Evolutionary conservation across 1,140 invertebrate species (phyloP).

Genomic region (Chionoecetes opilio): DNA sequence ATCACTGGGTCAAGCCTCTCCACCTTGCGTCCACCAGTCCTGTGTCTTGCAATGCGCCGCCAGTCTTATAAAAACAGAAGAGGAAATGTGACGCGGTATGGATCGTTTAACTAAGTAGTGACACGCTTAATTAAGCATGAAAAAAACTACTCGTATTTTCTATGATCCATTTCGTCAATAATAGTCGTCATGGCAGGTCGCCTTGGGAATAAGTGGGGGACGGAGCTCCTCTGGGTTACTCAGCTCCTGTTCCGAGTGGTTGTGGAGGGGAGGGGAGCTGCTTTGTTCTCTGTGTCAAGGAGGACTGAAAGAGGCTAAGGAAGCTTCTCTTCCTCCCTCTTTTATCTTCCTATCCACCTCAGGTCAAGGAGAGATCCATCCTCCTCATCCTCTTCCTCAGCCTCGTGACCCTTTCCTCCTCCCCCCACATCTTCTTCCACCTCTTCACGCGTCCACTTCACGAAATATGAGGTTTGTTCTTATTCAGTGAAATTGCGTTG

Average conservation of each 20-base stretch:
- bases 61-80: too few relatives aligned
- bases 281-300: slow-evolving; percentile 17
- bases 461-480: neutral
- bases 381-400: neutral
- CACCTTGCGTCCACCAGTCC: neutral
- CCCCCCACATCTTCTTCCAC: neutral
- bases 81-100: too few relatives aligned
- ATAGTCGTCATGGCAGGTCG: neutral
- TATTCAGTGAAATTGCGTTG: neutral
- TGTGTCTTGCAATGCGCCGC: neutral
- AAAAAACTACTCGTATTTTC: neutral
- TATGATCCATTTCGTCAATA: neutral
- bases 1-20: neutral
- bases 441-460: neutral
- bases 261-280: neutral
- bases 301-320: slow-evolving; percentile 27
- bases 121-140: neutral
- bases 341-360: slow-evolving; percentile 8
- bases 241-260: neutral
- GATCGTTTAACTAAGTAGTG: too few relatives aligned
- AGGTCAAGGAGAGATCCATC: slow-evolving; percentile 18
- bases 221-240: neutral
- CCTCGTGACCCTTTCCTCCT: neutral
- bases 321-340: neutral
- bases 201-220: neutral